Base-by-base conservation (phyloP, 2,797 vertebrate genomes). In the Hypotaenidia philippensis region DNA sequence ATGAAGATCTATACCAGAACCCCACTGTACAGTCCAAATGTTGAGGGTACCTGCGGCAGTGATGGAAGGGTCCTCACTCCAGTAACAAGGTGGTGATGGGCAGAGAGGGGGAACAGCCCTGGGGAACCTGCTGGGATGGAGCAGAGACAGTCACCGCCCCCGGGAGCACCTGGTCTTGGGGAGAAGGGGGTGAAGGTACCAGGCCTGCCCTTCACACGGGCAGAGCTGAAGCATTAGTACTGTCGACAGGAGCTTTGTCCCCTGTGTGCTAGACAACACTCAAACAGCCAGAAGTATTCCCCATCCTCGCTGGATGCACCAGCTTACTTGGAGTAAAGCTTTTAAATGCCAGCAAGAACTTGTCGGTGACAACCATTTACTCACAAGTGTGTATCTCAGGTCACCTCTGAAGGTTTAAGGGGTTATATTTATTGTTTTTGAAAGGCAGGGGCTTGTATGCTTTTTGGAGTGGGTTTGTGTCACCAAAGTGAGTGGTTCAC, bases 291-390 rank as follows among this genome's bases (percentile, higher is more conserved):
- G 27, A 93, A 69, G 80, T 72, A 90, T 82, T 96, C 93, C 80
- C 90, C 77, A 49, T 86, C 83, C 90, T 86, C 89, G 26, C 0
- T 32, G 78, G 38, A 74, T 53, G 41, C 65, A 34, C 57, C 20
- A 8, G 92, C 93, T 61, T 68, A 78, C 52, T 53, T 31, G 69
- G 81, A 94, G 79, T 56, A 94, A 79, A 88, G 94, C 95, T 93
- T 97, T 97, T 96, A 96, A 92, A 93, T 66, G 88, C 72, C 88
- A 94, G 81, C 84, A 93, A 53, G 93, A 90, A 78, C 94, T 95
- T 96, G 92, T 86, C 7, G 9, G 53, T 57, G 76, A n/a, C 61
- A 93, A 40, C 59, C 14, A 1, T 78, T 87, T 75, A 59, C 38
- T 93, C 61, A 41, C 59, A 82, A 79, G 70, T 59, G 70, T 86